phyloP scores from a whole-genome alignment of 2,797 vertebrate genomes.

The Scleropages formosus region DNA sequence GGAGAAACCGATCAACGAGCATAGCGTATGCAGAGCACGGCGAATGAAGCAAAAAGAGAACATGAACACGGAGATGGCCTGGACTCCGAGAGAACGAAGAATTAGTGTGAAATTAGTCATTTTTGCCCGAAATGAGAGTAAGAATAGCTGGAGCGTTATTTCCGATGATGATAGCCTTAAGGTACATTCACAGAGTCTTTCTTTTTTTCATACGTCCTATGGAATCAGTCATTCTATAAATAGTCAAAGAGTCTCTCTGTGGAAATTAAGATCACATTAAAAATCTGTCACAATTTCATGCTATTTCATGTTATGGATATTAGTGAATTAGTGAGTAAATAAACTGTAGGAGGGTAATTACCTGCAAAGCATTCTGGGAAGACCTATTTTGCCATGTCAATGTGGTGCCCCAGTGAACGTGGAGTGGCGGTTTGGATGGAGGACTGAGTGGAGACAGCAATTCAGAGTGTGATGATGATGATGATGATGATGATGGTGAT shows the following conservation, averaged over 20 bases:
- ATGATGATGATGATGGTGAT: slow-evolving; percentile 39
- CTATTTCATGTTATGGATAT: background rate
- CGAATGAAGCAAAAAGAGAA: background rate
- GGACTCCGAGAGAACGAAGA: slow-evolving; percentile 10
- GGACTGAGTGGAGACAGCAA: slow-evolving; percentile 14
- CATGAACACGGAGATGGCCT: background rate
- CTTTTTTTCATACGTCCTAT: slow-evolving; percentile 21
- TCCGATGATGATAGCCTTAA: slow-evolving; percentile 34
- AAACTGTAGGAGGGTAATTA: slow-evolving; percentile 11
- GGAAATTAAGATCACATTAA: slow-evolving; percentile 20
- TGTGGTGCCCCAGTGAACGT: slow-evolving; percentile 10
- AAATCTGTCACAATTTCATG: slow-evolving; percentile 16
- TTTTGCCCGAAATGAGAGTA: slow-evolving; percentile 37
- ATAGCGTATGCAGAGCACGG: background rate
- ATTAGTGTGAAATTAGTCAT: slow-evolving; percentile 1
- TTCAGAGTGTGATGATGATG: slow-evolving; percentile 32
- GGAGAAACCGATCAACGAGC: background rate
- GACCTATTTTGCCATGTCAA: background rate
- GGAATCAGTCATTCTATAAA: slow-evolving; percentile 15
- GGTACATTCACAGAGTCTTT: slow-evolving; percentile 40
- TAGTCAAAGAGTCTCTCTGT: slow-evolving; percentile 13
- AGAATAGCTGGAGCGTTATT: slow-evolving; percentile 42
- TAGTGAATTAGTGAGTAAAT: slow-evolving; percentile 2
- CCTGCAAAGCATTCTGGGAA: slow-evolving; percentile 19
- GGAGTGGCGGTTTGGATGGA: background rate